Conservation (phyloP, 2,888 invertebrate genomes). For the Hedychridium roseum region DNA sequence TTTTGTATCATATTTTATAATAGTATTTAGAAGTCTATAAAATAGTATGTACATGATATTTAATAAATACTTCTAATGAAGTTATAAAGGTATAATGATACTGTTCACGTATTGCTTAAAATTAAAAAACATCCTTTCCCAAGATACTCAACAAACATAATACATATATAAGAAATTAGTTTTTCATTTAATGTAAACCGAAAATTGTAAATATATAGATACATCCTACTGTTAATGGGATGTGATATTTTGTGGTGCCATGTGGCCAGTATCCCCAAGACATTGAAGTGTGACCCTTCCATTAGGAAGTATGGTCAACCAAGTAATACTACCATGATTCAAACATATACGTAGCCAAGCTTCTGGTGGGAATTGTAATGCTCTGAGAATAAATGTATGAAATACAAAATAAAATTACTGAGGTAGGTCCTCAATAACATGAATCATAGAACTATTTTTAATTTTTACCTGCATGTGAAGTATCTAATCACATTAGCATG, state of each 20-base stretch:
- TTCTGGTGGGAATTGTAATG: conserved; percentile 95
- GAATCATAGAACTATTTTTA: background rate
- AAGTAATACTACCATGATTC: conserved; percentile 93
- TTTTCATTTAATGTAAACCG: too few species aligned
- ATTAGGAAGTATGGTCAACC: conserved; percentile 84
- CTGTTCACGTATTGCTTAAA: too few species aligned
- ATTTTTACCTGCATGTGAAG: conserved; percentile 83
- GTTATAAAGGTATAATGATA: too few species aligned
- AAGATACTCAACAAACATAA: too few species aligned
- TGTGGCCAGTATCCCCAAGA: conserved; percentile 90
- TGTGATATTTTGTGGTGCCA: conserved; percentile 76
- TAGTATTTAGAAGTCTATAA: too few species aligned
- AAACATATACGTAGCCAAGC: conserved; percentile 94
- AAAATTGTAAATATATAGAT: too few species aligned
- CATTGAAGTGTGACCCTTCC: conserved; percentile 85
- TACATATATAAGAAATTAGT: too few species aligned
- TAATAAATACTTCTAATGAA: too few species aligned
- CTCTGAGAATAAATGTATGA: conserved; percentile 69
- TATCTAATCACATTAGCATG: conserved; percentile 98
- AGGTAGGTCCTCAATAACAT: background rate
- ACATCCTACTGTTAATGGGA: conserved; percentile 21
- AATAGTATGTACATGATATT: too few species aligned
- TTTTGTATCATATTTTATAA: too few species aligned
- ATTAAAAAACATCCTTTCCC: too few species aligned
- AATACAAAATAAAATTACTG: conserved; percentile 1